Evolutionary conservation across 2,113 vertebrate species (phyloP), one percentile per base, ranked within the genome.

Genomic region (Chinchilla lanigera): DNA sequence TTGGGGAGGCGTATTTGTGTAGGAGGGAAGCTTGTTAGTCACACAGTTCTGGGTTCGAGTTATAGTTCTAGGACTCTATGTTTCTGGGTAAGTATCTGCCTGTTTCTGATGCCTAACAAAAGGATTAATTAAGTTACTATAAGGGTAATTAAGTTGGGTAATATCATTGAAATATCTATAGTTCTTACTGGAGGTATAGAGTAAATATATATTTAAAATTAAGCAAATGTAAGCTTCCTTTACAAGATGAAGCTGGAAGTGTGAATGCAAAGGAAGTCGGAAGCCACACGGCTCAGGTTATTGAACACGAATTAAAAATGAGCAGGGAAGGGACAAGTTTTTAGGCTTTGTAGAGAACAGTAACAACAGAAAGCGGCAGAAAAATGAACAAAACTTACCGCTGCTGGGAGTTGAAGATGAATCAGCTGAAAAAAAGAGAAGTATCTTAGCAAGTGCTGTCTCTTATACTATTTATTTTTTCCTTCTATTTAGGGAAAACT

Each of bases 401-500:
- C 8, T 26, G 0, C 47, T 30, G 4, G 38, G 52, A 8, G 4
- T 0, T 16, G 89, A 44, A 73, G 86, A 16, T 22, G 58, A 75
- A 56, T 30, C n/a, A 67, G 78, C 97, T 96, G 94, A 75, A 95
- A 96, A 85, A 92, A 4, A 94, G 47, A 86, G 33, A 95, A 56
- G 5, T 54, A 41, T 33, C 5, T 47, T 84, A 84, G 47, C 7
- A 60, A 56, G 5, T 6, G 2, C 38, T 81, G 60, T 56, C 8
- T 86, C 9, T 80, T 0, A 2, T 16, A 63, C 19, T 44, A 0
- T 47, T 47, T 47, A 13, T 10, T 58, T 58, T 77, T 44, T 41
- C 33, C 6, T 71, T 33, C 44, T 65, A 14, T 50, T 81, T 94
- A 81, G 60, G 94, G 77, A 86, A n/a, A 65, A 47, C 19, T 17